Percentiles rank a stretch among this genome's conserved stretches.
Evolutionary conservation across 2,113 vertebrate genomes (phyloP).

Genomic region (Cacatua alba): DNA sequence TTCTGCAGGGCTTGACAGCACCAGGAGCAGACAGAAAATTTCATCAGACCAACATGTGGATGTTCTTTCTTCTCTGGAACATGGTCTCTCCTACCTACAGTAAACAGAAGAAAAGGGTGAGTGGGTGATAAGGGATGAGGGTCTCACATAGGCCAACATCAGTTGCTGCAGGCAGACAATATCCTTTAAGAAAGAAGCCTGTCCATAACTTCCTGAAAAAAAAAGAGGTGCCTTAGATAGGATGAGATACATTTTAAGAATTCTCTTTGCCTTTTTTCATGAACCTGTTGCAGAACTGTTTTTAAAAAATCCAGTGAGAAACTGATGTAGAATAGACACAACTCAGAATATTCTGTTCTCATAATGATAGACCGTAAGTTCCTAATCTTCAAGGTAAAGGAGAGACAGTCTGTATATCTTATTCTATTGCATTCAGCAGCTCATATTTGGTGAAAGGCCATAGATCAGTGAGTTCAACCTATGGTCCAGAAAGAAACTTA

Average conservation of each 20-base stretch:
- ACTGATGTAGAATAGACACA: not conserved
- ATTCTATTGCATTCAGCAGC: not conserved
- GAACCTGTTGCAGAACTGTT: not conserved
- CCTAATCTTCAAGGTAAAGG: not conserved
- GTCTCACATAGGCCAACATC: not conserved
- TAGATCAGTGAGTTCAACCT: not conserved
- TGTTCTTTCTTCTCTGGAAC: not conserved
- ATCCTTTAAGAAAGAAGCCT: not conserved
- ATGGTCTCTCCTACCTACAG: not conserved
- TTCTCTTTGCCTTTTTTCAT: not conserved
- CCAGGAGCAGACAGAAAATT: not conserved
- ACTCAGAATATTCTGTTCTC: not conserved
- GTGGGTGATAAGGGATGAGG: not conserved
- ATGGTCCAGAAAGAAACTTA: not conserved
- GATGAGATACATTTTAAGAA: not conserved
- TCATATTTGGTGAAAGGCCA: not conserved
- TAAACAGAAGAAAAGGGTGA: not conserved
- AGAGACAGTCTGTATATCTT: not conserved
- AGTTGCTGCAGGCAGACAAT: not conserved
- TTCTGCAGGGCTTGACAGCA: accelerated
- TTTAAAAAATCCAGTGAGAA: not conserved
- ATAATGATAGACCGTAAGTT: not conserved
- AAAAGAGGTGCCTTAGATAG: not conserved
- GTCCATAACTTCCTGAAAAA: not conserved
- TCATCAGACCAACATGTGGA: not conserved